Evolutionary conservation across 2,113 vertebrate species (phyloP).

Genomic region (Sphyrna mokarran): DNA sequence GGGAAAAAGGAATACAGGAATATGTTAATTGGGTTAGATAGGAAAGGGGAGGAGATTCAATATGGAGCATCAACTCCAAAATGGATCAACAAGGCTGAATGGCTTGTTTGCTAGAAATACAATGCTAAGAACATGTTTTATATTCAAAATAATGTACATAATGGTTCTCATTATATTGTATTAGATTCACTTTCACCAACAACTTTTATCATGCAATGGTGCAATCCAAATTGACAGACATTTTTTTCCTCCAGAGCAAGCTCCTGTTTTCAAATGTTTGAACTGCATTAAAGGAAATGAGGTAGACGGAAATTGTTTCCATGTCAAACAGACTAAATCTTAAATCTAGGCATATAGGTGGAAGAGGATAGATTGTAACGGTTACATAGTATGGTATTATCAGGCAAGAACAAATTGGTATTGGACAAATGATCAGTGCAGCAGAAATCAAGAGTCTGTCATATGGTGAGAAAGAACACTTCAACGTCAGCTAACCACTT

Average conservation of each 20-base stretch:
- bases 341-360: background rate
- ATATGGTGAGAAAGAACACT: background rate
- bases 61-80: background rate
- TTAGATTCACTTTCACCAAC: background rate
- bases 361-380: too few relatives aligned
- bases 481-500: background rate
- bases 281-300: background rate
- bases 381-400: background rate
- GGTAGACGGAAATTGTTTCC: background rate
- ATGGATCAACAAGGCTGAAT: background rate
- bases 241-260: background rate
- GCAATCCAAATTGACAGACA: background rate
- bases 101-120: background rate
- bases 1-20: background rate
- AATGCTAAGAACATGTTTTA: background rate
- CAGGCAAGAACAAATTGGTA: background rate
- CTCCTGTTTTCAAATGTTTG: background rate
- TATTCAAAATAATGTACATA: background rate
- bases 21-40: background rate
- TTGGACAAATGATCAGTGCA: background rate
- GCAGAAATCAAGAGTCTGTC: background rate
- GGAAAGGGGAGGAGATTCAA: background rate
- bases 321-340: background rate
- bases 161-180: background rate
- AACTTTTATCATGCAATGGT: background rate